Percentiles rank a stretch among this genome's conserved stretches.
Evolutionary conservation across 2,888 invertebrate genomes (phyloP).

Genomic region (Zaprionus bogoriensis): DNA sequence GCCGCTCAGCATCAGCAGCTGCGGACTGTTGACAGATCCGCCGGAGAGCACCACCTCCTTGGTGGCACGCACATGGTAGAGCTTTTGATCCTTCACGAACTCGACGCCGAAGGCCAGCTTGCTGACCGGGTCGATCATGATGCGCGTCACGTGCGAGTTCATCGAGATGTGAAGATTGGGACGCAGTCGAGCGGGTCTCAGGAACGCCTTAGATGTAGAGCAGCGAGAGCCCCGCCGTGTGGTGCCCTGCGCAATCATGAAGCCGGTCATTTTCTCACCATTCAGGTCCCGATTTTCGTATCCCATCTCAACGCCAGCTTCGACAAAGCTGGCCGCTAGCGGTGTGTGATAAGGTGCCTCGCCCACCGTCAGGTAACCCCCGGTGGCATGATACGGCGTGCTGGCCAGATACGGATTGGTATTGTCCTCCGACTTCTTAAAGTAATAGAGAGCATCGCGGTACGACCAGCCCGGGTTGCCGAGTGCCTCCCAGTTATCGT

Average conservation of each 20-base stretch:
- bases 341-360: slow-evolving; percentile 95
- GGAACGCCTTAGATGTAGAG: slow-evolving; percentile 93
- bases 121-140: slow-evolving; percentile 88
- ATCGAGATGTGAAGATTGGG: slow-evolving; percentile 93
- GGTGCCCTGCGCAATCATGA: slow-evolving; percentile 94
- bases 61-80: slow-evolving; percentile 89
- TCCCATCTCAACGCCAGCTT: slow-evolving; percentile 92
- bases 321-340: slow-evolving; percentile 90
- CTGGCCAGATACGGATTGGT: slow-evolving; percentile 91
- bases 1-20: slow-evolving; percentile 96
- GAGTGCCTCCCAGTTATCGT: slow-evolving; percentile 93
- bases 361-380: slow-evolving; percentile 92
- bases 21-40: slow-evolving; percentile 96
- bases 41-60: slow-evolving; percentile 95
- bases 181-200: slow-evolving; percentile 90
- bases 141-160: slow-evolving; percentile 90
- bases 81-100: slow-evolving; percentile 88
- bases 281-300: slow-evolving; percentile 94
- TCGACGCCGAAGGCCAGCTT: slow-evolving; percentile 93
- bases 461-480: slow-evolving; percentile 96
- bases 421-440: slow-evolving; percentile 96
- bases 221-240: slow-evolving; percentile 91
- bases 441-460: slow-evolving; percentile 90
- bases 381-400: slow-evolving; percentile 91
- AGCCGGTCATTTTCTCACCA: slow-evolving; percentile 93